A percentile compares a stretch with the other conserved stretches of the same genome.
Conservation (phyloP, 2,113 vertebrate genomes). For the Anoplopoma fimbria region DNA sequence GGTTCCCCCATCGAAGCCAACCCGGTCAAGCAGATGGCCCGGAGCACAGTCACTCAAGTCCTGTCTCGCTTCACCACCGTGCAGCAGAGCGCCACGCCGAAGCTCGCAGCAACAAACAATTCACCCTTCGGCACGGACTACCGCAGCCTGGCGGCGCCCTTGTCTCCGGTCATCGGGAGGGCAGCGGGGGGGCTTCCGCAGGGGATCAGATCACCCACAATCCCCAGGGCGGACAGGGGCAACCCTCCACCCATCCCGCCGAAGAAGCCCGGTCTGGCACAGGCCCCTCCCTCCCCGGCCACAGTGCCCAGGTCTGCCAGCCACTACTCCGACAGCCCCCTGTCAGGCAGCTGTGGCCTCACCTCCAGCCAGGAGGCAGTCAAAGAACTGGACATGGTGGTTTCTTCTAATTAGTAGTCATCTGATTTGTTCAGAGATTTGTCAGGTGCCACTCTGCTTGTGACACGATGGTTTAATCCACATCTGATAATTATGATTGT, state of each 20-base stretch:
- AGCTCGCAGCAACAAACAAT: conserved; percentile 83
- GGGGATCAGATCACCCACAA: conserved; percentile 91
- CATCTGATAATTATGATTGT: background rate
- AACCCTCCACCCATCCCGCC: conserved; percentile 96
- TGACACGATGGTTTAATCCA: conserved; percentile 7
- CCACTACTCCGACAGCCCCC: conserved; percentile 80
- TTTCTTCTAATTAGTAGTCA: conserved; percentile 87
- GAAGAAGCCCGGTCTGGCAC: conserved; percentile 94
- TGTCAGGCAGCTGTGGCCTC: conserved; percentile 86
- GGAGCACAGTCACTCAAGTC: conserved; percentile 94
- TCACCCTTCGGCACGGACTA: conserved; percentile 98
- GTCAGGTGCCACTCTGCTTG: conserved; percentile 42
- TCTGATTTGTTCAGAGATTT: background rate
- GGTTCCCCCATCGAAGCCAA: conserved; percentile 83
- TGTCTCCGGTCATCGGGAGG: conserved; percentile 79
- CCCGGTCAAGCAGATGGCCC: conserved; percentile 91
- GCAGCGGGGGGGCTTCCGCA: conserved; percentile 85
- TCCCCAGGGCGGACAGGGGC: conserved; percentile 91
- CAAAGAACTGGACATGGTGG: conserved; percentile 92
- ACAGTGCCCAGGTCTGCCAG: conserved; percentile 80
- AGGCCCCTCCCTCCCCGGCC: conserved; percentile 86
- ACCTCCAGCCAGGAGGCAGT: conserved; percentile 85
- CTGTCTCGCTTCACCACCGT: conserved; percentile 91
- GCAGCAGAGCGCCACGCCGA: conserved; percentile 86
- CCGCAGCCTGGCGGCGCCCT: conserved; percentile 84